Conservation (phyloP, 2,797 vertebrate genomes). For the Rallus crepitans region DNA sequence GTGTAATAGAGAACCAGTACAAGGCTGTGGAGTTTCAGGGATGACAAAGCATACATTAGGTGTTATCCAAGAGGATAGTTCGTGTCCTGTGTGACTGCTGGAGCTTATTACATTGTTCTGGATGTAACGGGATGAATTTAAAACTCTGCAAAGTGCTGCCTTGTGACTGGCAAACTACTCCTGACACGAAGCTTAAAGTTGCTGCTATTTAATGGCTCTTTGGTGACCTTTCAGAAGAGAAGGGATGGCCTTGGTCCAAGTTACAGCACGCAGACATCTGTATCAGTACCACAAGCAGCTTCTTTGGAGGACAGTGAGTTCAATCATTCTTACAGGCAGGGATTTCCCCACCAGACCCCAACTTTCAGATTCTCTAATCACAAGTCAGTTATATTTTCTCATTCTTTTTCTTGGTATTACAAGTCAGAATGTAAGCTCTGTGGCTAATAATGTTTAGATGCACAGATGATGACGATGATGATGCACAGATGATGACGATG, state of each 20-base stretch:
- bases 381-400: not conserved
- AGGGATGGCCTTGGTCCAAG: slow-evolving; percentile 25
- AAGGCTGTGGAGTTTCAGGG: slow-evolving; percentile 11
- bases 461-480: not conserved
- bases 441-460: not conserved
- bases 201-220: slow-evolving; percentile 43
- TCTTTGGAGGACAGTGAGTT: not conserved
- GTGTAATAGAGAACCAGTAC: not conserved
- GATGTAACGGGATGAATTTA: slow-evolving; percentile 41
- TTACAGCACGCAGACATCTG: not conserved
- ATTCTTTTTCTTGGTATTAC: not conserved
- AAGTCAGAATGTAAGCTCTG: not conserved
- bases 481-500: slow-evolving; percentile 16
- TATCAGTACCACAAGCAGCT: not conserved
- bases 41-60: slow-evolving; percentile 63
- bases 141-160: slow-evolving; percentile 52
- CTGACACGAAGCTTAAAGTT: slow-evolving; percentile 6
- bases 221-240: slow-evolving; percentile 27
- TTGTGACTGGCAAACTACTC: slow-evolving; percentile 40
- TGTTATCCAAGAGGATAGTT: slow-evolving; percentile 22
- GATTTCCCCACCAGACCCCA: not conserved
- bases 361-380: not conserved
- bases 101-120: slow-evolving; percentile 45
- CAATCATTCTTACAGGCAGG: not conserved
- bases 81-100: slow-evolving; percentile 1